Evolutionary conservation across 2,888 invertebrate species (phyloP).

Genomic region (Heliconius ethilla): DNA sequence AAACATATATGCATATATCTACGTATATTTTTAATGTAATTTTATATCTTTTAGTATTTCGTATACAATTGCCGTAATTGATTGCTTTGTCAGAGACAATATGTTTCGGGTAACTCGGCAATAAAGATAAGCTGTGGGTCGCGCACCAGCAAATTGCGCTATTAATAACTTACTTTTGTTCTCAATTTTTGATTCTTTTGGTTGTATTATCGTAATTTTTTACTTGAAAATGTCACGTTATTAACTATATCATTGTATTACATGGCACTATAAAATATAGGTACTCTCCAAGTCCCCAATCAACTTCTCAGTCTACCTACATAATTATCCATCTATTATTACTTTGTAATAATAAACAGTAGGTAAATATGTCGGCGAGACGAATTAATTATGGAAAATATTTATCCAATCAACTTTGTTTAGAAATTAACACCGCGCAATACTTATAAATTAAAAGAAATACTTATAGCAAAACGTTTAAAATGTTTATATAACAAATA

Average conservation of each 20-base stretch:
- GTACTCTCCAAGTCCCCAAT: no score
- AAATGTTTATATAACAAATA: background rate
- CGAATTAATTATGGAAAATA: background rate
- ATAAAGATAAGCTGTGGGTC: constrained; percentile 40
- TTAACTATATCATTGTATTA: background rate
- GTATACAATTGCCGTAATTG: constrained; percentile 41
- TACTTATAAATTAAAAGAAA: background rate
- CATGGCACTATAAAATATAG: no score
- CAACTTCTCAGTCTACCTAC: background rate
- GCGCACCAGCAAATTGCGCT: constrained; percentile 35
- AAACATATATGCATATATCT: constrained; percentile 25
- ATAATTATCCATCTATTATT: background rate
- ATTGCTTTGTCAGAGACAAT: constrained; percentile 39
- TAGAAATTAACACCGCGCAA: no score
- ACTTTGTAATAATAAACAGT: background rate
- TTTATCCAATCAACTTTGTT: background rate
- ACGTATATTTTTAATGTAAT: background rate
- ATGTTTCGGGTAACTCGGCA: constrained; percentile 38
- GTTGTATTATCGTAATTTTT: background rate
- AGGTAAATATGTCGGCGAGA: no score
- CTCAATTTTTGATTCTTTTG: constrained; percentile 32
- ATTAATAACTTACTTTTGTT: constrained; percentile 43
- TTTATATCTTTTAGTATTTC: constrained; percentile 34
- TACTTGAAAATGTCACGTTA: background rate
- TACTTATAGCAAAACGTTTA: background rate